phyloP scores from a whole-genome alignment of 1,140 invertebrate species.

The Ditylenchus dipsaci region DNA sequence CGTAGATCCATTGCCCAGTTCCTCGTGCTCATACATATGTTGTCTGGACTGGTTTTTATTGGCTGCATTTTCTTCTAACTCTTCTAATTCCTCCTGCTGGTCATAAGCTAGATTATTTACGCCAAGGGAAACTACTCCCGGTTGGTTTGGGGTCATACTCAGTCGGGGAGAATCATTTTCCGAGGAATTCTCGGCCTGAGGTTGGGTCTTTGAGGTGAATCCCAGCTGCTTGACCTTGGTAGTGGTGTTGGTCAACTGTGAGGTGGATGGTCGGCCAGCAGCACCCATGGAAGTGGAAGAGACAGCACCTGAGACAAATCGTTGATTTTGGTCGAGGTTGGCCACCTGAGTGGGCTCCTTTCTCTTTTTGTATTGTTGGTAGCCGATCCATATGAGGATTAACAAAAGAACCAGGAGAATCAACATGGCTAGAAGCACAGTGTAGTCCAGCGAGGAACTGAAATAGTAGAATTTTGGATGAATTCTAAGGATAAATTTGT shows the following conservation, averaged over 20 bases:
- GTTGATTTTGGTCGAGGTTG: conserved; percentile 1
- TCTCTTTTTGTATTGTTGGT: conserved; percentile 13
- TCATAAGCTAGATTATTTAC: not conserved
- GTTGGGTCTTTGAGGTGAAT: not conserved
- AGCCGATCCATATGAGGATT: conserved; percentile 11
- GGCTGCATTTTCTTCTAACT: not conserved
- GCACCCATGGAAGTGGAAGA: not conserved
- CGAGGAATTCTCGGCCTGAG: not conserved
- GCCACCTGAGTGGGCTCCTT: not conserved
- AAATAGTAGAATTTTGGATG: no score
- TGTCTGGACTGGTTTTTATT: not conserved
- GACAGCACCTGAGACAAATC: not conserved
- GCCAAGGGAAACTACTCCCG: not conserved
- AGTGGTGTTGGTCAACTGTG: not conserved
- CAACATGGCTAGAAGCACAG: conserved; percentile 5
- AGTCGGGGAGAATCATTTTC: not conserved
- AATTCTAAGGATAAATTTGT: no score
- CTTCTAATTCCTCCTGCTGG: not conserved
- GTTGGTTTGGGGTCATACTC: not conserved
- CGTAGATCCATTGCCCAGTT: not conserved
- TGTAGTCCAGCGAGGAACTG: conserved; percentile 14
- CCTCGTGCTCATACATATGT: not conserved
- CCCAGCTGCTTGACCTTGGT: not conserved
- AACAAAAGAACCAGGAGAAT: conserved; percentile 8
- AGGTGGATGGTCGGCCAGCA: not conserved